Percentiles rank a stretch among this genome's conserved stretches.
Evolutionary conservation across 2,113 vertebrate species (phyloP).

Genomic region (Glaucomys volans): DNA sequence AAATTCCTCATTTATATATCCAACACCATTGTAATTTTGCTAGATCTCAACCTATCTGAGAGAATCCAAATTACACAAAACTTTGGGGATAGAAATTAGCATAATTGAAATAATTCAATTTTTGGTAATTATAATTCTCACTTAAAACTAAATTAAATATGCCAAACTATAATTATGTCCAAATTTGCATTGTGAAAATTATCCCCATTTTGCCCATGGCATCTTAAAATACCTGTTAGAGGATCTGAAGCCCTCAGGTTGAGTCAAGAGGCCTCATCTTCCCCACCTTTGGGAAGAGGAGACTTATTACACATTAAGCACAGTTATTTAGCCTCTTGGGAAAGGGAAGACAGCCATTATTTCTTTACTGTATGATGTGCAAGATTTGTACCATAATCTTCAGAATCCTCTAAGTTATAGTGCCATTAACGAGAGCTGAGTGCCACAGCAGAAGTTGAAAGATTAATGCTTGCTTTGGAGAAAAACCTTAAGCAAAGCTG

Average conservation of each 20-base stretch:
- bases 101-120: conserved; percentile 83
- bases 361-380: conserved; percentile 10
- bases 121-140: conserved; percentile 83
- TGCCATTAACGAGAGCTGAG: conserved; percentile 38
- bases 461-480: conserved; percentile 60
- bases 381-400: conserved; percentile 59
- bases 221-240: conserved; percentile 77
- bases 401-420: conserved; percentile 27
- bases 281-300: conserved; percentile 60
- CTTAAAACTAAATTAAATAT: conserved; percentile 82
- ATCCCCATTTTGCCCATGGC: conserved; percentile 77
- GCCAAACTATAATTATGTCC: conserved; percentile 81
- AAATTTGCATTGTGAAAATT: conserved; percentile 81
- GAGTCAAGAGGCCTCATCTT: conserved; percentile 79
- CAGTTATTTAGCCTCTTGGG: conserved; percentile 56
- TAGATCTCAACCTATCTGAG: conserved; percentile 29
- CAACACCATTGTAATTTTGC: conserved; percentile 56
- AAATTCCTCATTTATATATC: conserved; percentile 55
- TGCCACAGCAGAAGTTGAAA: conserved; percentile 42
- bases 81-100: conserved; percentile 79
- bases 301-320: conserved; percentile 57
- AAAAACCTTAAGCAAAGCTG: conserved; percentile 56
- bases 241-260: conserved; percentile 69
- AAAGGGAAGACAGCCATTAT: conserved; percentile 62
- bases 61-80: conserved; percentile 75